Base-by-base conservation (phyloP, 2,113 vertebrate genomes). In the Planiliza haematocheilus region DNA sequence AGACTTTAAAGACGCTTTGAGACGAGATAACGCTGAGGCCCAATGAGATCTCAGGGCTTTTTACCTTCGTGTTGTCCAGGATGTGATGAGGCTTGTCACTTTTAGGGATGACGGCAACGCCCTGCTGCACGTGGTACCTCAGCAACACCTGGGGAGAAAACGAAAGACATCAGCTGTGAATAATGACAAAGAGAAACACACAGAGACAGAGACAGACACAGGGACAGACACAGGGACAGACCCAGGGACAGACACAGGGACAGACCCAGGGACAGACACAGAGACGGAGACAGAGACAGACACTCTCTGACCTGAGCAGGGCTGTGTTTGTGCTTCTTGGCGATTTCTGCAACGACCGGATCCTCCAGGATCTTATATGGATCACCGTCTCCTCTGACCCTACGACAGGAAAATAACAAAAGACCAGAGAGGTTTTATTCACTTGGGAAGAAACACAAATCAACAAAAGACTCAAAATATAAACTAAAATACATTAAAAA, bases 41-140 rank as follows among this genome's bases (percentile, higher is more conserved):
- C 24, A 30, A 30, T 5, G 24, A 30, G 24, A 2, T 30, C 24
- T 30, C 24, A n/a, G n/a, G 14, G 21, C 30, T 34, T 24, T 43
- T 74, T 51, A 94, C 94, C 91, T 94, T 95, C n/a, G 92, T 92
- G 86, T 95, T 95, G 45, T 95, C 90, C 8, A 95, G 86, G 63
- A 94, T 93, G 77, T 91, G 92, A 52, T 94, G 91, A 67, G 93
- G 66, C 70, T 89, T 94, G 21, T 89, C 78, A n/a, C 94, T 95
- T 66, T 90, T 92, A 0, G 94, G 94, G 70, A 95, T 94, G 50
- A 94, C 94, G 6, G 78, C 17, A n/a, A 94, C 71, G 0, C 86
- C 79, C 77, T 93, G 93, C 83, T 95, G 91, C 41, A 93, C 82
- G 7, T 94, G 93, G 75, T 91, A 94, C 59, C 91, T 84, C 55